These are phyloP conservation scores for Leucopternis melanops DNA, from an alignment of 2,113 vertebrate genomes.

Conservation along the genomic window DNA sequence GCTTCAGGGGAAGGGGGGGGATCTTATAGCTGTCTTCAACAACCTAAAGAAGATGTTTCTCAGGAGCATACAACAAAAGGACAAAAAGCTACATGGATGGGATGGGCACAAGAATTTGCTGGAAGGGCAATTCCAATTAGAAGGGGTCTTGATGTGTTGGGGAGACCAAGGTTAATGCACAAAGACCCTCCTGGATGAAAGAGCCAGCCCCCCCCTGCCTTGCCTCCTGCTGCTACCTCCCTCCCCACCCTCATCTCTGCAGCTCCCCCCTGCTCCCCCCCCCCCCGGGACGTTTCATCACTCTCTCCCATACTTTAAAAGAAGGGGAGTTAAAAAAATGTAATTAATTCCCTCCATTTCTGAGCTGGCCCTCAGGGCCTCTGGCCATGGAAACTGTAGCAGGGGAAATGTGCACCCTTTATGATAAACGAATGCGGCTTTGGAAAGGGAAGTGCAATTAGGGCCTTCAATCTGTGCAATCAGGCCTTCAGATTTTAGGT, in stretches of 20 bases:
- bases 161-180: neutral
- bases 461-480: neutral
- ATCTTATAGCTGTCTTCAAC: neutral
- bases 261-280: too few species aligned
- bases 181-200: constrained; percentile 46
- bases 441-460: too few species aligned
- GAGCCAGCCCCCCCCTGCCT: neutral
- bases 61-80: neutral
- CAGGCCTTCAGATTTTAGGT: neutral
- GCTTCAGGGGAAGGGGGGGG: neutral
- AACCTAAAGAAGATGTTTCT: neutral
- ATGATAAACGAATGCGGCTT: too few species aligned
- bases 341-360: too few species aligned
- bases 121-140: neutral
- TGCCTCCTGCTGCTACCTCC: neutral
- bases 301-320: too few species aligned
- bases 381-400: too few species aligned
- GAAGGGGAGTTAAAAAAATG: too few species aligned
- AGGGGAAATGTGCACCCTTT: too few species aligned
- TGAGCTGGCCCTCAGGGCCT: too few species aligned
- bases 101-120: neutral
- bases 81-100: neutral
- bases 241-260: too few species aligned
- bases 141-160: neutral
- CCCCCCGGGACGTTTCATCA: too few species aligned